Evolutionary conservation across 2,113 vertebrate species (phyloP), one percentile per base, ranked within the genome.

Genomic region (Lamprologus tigripictilis): DNA sequence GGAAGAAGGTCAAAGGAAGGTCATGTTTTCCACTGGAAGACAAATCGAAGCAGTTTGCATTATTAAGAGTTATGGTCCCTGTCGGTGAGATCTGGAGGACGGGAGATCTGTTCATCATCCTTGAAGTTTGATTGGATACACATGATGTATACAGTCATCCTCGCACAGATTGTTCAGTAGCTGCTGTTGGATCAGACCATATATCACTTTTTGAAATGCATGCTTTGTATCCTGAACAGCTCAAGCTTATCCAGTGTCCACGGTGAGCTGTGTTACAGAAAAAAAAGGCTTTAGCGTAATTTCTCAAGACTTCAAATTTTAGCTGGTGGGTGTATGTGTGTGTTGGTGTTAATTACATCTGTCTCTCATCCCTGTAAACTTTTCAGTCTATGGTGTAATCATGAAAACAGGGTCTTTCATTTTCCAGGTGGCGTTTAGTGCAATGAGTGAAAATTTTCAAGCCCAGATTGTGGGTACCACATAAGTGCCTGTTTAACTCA

Each of bases 1-100:
- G 68, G 85, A 93, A 92, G 83, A 86, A 42, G 91, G 89, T 93
- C 90, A 92, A 31, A 91, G 90, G 81, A 91, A 86, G 93, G 80
- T 92, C 92, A 92, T 83, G 80, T 26, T 78, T 82, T 61, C 58
- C 81, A 16, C 66, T 35, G 54, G 10, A 9, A 84, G 53, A 90
- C 42, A 23, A 51, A 53, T 81, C 88, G 33, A 84, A 89, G 88
- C 83, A 86, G 83, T 66, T 61, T 83, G 88, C 45, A 21, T 87
- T 91, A 86, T 80, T 53, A 83, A 81, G 88, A 90, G 68, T 91
- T 92, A 90, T 53, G 82, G 82, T 45, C 9, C 81, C 31, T 58
- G 57, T 73, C 37, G 57, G 76, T 78, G 88, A 88, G 84, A 82
- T 42, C 23, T 23, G 76, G 61, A 17, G 9, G 31, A 21, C 9